Base-by-base conservation (phyloP, 2,797 vertebrate species). In the Coracias cyanogaster region DNA sequence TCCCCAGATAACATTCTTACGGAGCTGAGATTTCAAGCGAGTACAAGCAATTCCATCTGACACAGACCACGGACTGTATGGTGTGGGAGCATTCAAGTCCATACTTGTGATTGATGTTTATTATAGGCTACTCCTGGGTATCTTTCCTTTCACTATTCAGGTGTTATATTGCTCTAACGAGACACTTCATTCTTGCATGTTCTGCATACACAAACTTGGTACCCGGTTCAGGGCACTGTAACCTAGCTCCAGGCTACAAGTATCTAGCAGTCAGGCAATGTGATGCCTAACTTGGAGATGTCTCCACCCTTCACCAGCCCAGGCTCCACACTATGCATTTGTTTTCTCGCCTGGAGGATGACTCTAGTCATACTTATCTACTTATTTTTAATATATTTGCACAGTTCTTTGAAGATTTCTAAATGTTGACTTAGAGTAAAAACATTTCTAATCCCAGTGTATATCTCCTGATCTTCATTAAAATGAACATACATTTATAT, bases 401-500 rank as follows among this genome's bases (percentile, higher is more conserved):
- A 64, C 28, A 57, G 26, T 52, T 77, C 51, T 82, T 92, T 94
- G 55, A 94, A 91, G 73, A 73, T 70, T 82, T 82, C 60, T 82
- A 64, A 51, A 78, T 71, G 55, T 20, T 77, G 51, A 77, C 24
- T 84, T 94, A 69, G 5, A 72, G 39, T 26, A 94, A 90, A 83
- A 72, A 15, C 9, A 29, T 72, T 82, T 82, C 89, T 85, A 93
- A 96, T 76, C 58, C 69, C 28, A 28, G 2, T 51, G 14, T 86
- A 90, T 84, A 72, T 86, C 62, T 91, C 43, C n/a, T 70, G 82
- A 33, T 64, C 37, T 60, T 94, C 80, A 72, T 94, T 93, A 91
- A 93, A 91, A 87, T 88, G 61, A 77, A 57, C 51, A 57, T 52
- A 10, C 10, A 1, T 67, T 91, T 92, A 71, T 57, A 26, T 39